Conservation (phyloP, 2,113 vertebrate species). For the Arenaria interpres region DNA sequence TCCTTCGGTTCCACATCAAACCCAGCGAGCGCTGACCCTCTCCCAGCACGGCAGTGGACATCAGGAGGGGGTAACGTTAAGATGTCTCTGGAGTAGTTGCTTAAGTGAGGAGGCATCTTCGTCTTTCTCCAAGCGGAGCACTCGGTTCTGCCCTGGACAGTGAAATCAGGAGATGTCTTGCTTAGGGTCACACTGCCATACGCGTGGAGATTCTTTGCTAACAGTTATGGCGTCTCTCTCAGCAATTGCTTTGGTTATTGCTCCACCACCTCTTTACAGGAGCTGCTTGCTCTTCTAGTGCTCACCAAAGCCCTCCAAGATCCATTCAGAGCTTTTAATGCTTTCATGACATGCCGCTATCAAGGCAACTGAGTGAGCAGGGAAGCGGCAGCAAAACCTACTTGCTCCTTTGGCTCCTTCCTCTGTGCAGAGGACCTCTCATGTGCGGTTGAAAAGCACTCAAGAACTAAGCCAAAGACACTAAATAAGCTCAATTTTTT, state of each 20-base stretch:
- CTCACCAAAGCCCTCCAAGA: background rate
- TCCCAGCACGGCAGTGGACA: background rate
- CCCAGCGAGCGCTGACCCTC: background rate
- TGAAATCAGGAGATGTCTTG: background rate
- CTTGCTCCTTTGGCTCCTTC: background rate
- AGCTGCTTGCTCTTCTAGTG: background rate
- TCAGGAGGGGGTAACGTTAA: background rate
- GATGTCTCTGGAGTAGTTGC: background rate
- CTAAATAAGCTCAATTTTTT: accelerated
- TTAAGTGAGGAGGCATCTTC: background rate
- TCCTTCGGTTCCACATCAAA: background rate
- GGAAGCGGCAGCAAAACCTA: background rate
- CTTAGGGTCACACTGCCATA: background rate
- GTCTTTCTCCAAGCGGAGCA: background rate
- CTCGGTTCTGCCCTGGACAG: background rate
- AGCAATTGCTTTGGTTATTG: background rate
- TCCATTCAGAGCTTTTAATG: background rate
- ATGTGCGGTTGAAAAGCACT: background rate
- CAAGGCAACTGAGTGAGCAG: background rate
- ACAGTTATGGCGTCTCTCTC: background rate
- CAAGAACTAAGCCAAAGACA: background rate
- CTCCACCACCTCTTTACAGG: background rate
- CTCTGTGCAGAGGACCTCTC: background rate
- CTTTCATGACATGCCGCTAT: background rate
- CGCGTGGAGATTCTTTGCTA: background rate